Conservation (phyloP, 2,113 vertebrate species). For the Misgurnus mizolepis region DNA sequence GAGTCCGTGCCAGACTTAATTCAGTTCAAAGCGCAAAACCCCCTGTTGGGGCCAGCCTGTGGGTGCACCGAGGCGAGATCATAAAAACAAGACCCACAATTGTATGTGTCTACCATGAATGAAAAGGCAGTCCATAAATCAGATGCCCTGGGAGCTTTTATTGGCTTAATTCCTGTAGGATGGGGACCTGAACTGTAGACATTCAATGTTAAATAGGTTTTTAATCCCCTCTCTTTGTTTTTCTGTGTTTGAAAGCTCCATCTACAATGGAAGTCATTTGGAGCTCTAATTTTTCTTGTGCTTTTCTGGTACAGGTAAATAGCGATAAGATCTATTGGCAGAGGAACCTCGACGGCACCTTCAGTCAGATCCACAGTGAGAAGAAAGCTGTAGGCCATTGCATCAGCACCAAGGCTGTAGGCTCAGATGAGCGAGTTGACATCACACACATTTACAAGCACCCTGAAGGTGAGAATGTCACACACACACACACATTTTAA, state of each 20-base stretch:
- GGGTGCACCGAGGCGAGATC: no score
- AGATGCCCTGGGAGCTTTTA: no score
- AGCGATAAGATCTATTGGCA: conserved; percentile 90
- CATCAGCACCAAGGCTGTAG: conserved; percentile 86
- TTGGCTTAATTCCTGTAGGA: neutral
- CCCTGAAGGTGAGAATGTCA: conserved; percentile 79
- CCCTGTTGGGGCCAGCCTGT: no score
- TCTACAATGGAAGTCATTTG: neutral
- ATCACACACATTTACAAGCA: conserved; percentile 85
- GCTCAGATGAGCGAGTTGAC: conserved; percentile 76
- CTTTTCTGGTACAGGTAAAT: conserved; percentile 67
- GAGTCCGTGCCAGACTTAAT: conserved; percentile 19
- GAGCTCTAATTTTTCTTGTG: neutral
- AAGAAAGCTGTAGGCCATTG: conserved; percentile 83
- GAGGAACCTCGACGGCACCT: conserved; percentile 75
- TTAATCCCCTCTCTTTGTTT: neutral
- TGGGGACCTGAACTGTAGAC: neutral
- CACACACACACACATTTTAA: conserved; percentile 40
- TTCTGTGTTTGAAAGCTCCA: neutral
- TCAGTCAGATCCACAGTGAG: conserved; percentile 80
- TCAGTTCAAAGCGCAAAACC: neutral
- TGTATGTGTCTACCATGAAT: no score
- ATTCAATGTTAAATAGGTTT: neutral
- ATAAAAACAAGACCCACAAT: no score
- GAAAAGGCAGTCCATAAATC: no score